Evolutionary conservation across 2,797 vertebrate genomes (phyloP).

Genomic region (Acridotheres tristis): DNA sequence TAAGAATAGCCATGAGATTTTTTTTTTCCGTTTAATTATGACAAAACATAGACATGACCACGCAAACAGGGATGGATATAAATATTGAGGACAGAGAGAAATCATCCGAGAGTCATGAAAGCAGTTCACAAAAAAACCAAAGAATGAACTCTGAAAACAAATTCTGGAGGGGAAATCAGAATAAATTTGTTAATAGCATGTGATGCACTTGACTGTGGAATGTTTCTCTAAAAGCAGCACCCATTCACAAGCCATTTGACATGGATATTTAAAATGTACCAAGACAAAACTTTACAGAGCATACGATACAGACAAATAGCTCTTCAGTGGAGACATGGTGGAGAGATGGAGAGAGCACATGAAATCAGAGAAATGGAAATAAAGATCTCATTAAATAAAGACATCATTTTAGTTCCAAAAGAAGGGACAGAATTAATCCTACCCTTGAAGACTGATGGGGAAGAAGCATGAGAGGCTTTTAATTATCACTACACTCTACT

Average conservation of each 20-base stretch:
- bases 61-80: not conserved
- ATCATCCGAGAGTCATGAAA: not conserved
- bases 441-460: not conserved
- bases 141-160: not conserved
- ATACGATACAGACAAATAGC: not conserved
- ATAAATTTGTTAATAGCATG: not conserved
- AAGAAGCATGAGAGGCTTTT: not conserved
- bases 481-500: not conserved
- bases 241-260: not conserved
- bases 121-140: not conserved
- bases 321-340: not conserved
- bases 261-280: not conserved
- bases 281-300: not conserved
- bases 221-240: not conserved
- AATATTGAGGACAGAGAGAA: not conserved
- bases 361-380: not conserved
- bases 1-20: not conserved
- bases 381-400: not conserved
- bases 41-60: not conserved
- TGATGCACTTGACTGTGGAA: not conserved
- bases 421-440: not conserved
- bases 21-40: not conserved
- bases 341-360: not conserved
- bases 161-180: not conserved
- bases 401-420: not conserved